Evolutionary conservation across 1,140 invertebrate genomes (phyloP).

Genomic region (Cyclina sinensis): DNA sequence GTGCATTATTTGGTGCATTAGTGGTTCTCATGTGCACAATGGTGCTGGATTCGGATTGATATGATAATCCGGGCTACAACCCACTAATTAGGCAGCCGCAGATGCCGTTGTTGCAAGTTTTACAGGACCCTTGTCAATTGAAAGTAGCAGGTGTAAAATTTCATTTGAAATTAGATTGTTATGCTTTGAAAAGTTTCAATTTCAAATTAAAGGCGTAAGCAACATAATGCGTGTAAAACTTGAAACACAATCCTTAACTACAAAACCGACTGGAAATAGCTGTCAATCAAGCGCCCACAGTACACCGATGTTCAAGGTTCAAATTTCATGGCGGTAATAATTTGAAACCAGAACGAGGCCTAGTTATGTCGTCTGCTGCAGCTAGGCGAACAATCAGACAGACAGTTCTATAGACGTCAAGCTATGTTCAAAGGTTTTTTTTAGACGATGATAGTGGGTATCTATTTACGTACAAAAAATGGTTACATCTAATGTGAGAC

Average conservation of each 20-base stretch:
- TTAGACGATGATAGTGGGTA: not conserved
- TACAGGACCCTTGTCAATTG: conserved; percentile 42
- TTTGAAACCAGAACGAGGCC: conserved; percentile 49
- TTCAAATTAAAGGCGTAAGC: conserved; percentile 68
- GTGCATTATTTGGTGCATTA: not conserved
- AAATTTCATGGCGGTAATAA: conserved; percentile 66
- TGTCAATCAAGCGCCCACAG: conserved; percentile 64
- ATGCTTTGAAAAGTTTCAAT: conserved; percentile 66
- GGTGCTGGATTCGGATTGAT: not conserved
- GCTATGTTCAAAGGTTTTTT: conserved; percentile 45
- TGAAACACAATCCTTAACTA: conserved; percentile 55
- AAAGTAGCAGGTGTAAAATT: conserved; percentile 64
- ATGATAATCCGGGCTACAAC: conserved; percentile 18
- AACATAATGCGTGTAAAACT: conserved; percentile 60
- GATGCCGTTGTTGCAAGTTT: conserved; percentile 38
- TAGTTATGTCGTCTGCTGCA: conserved; percentile 55
- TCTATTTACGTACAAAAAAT: not conserved
- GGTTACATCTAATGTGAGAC: not conserved
- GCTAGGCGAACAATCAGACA: conserved; percentile 17
- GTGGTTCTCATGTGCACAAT: not conserved
- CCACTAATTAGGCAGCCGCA: conserved; percentile 38
- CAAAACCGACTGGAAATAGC: conserved; percentile 48
- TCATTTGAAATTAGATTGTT: conserved; percentile 66
- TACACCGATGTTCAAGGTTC: conserved; percentile 40
- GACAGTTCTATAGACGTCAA: conserved; percentile 50